Evolutionary conservation across 2,888 invertebrate species (phyloP).

Genomic region (Diogma glabrata): DNA sequence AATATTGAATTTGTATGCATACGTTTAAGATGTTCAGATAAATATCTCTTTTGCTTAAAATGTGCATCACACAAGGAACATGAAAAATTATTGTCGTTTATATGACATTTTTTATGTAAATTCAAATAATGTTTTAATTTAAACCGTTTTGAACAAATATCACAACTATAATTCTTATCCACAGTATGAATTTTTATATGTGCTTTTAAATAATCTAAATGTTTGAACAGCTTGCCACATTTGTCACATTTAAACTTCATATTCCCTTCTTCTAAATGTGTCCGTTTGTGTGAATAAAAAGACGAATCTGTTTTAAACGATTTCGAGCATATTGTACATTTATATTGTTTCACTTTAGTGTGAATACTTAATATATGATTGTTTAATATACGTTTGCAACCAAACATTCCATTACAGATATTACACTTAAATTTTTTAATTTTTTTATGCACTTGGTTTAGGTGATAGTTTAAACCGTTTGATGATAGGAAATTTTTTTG

Average conservation of each 20-base stretch:
- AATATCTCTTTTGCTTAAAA: constrained; percentile 42
- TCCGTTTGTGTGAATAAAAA: constrained; percentile 40
- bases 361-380: constrained; percentile 39
- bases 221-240: constrained; percentile 38
- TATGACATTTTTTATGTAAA: constrained; percentile 40
- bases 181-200: constrained; percentile 38
- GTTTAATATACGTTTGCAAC: constrained; percentile 36
- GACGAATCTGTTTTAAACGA: constrained; percentile 39
- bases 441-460: constrained; percentile 39
- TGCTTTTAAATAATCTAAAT: constrained; percentile 37
- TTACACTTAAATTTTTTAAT: constrained; percentile 39
- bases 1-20: neutral
- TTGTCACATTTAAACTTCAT: constrained; percentile 30
- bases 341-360: constrained; percentile 34
- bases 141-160: constrained; percentile 38
- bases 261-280: too few relatives aligned
- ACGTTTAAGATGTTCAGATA: constrained; percentile 38
- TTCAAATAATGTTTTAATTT: constrained; percentile 36
- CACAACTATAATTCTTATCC: constrained; percentile 34
- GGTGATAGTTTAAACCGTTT: constrained; percentile 42
- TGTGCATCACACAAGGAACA: constrained; percentile 37
- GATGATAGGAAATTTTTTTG: constrained; percentile 38
- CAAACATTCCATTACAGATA: constrained; percentile 39
- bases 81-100: constrained; percentile 30
- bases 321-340: constrained; percentile 40